Base-by-base conservation (phyloP, 2,888 invertebrate genomes). In the Argyresthia albistria region DNA sequence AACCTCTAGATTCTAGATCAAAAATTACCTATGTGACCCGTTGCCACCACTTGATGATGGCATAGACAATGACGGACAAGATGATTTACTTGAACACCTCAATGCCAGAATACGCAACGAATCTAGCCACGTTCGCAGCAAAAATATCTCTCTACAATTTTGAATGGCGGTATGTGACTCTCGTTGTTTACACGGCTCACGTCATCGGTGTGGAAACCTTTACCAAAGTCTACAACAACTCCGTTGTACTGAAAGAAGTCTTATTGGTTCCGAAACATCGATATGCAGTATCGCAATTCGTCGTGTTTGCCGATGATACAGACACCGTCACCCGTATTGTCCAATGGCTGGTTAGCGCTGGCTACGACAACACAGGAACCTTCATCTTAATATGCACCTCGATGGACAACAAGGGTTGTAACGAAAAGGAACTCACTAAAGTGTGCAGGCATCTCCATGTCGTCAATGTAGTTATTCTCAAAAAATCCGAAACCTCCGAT, bases 111-210 rank as follows among this genome's bases (percentile, higher is more conserved):
- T 25, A 25, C 6, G 6, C 6, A 4, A 25, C 25, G 37, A 64
- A 67, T 10, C 59, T 77, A 15, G 70, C 73, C 6, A 50, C 56
- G 55, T 53, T 70, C n/a, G 73, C 74, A 8, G 73, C 77, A 11
- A 75, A 73, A 55, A 66, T 80, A 12, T 73, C 73, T 0, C 67
- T 58, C 50, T 60, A 72, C 45, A 79, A 78, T 59, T 80, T 75
- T 51, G 67, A 76, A 58, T 77, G 75, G 77, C 70, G 75, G 4
- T 77, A 66, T 37, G 54, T 72, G 1, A 72, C 74, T 2, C 54
- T 78, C 0, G 60, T 76, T 4, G 59, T 78, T 52, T 73, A 65
- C 54, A 54, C 66, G 3, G 25, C 6, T 4, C 57, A 67, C 11
- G 55, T 59, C 9, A 47, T 67, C n/a, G 66, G 68, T 9, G 53